Conservation (phyloP, 2,888 invertebrate species). For the Protophormia terraenovae region DNA sequence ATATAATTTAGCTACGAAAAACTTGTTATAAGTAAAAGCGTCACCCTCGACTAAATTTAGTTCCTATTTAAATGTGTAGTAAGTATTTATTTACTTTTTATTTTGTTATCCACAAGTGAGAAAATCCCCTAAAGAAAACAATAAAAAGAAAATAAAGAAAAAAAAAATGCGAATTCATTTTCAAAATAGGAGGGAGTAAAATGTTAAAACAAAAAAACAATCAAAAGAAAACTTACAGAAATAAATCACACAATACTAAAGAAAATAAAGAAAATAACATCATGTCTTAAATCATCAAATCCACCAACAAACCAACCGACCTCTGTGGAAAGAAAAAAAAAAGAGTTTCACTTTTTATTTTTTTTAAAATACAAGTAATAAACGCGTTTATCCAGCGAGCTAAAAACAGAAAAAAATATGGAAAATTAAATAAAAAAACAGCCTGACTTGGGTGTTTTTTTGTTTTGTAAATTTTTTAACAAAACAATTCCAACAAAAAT, state of each 20-base stretch:
- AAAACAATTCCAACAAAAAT: background rate
- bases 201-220: constrained; percentile 20
- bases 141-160: constrained; percentile 17
- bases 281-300: constrained; percentile 52
- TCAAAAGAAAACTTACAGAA: constrained; percentile 27
- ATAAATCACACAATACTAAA: constrained; percentile 38
- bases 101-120: constrained; percentile 10
- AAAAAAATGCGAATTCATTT: constrained; percentile 52
- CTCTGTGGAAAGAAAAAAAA: constrained; percentile 13
- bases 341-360: constrained; percentile 60
- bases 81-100: background rate
- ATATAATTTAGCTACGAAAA: background rate
- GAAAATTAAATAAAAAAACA: constrained; percentile 26
- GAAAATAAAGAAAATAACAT: background rate
- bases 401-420: background rate
- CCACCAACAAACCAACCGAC: constrained; percentile 21
- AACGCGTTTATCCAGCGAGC: constrained; percentile 47
- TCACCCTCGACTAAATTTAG: constrained; percentile 50
- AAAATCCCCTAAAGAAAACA: background rate
- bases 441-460: background rate
- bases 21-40: constrained; percentile 42
- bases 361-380: constrained; percentile 15
- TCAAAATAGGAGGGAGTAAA: background rate
- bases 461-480: background rate
- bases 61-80: constrained; percentile 46